A percentile compares a stretch with the other conserved stretches of the same genome.
Evolutionary conservation across 2,888 invertebrate genomes (phyloP).

Genomic region (Disparrhopalites patrizii): DNA sequence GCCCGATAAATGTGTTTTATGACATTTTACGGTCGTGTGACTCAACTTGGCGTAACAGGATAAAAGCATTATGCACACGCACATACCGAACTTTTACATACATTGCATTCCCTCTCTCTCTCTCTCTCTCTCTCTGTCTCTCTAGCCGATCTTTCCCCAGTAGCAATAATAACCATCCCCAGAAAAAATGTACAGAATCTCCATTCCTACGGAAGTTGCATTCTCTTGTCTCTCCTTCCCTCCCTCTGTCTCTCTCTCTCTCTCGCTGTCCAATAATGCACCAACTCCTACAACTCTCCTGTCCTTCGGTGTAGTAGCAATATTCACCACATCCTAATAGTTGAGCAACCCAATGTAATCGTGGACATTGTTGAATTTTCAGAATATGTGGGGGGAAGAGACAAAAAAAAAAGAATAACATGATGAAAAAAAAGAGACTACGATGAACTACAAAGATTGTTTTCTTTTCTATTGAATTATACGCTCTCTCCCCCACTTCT

Average conservation of each 20-base stretch:
- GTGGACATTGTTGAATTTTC: too few relatives aligned
- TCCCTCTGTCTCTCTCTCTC: not conserved
- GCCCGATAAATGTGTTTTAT: conserved; percentile 37
- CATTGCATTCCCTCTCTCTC: too few relatives aligned
- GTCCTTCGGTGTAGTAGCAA: not conserved
- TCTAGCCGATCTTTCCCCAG: too few relatives aligned
- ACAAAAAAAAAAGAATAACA: too few relatives aligned
- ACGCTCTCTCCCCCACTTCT: not conserved
- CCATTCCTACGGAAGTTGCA: not conserved
- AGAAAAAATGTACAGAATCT: not conserved
- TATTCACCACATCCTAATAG: too few relatives aligned
- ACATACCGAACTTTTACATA: too few relatives aligned
- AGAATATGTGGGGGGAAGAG: too few relatives aligned
- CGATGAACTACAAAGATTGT: conserved; percentile 5
- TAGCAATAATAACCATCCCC: too few relatives aligned
- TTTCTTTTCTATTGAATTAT: conserved; percentile 5
- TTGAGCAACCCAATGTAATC: too few relatives aligned
- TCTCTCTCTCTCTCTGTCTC: not conserved
- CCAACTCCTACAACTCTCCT: not conserved
- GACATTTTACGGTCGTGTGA: conserved; percentile 36
- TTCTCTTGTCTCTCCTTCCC: not conserved
- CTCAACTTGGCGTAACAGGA: conserved; percentile 14
- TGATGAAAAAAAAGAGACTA: not conserved
- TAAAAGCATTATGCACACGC: not conserved
- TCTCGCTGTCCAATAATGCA: not conserved